A percentile compares a stretch with the other conserved stretches of the same genome.
Evolutionary conservation across 35 echinoderm and acorn worm species (phyloP).

Genomic region (Apostichopus parvimensis): DNA sequence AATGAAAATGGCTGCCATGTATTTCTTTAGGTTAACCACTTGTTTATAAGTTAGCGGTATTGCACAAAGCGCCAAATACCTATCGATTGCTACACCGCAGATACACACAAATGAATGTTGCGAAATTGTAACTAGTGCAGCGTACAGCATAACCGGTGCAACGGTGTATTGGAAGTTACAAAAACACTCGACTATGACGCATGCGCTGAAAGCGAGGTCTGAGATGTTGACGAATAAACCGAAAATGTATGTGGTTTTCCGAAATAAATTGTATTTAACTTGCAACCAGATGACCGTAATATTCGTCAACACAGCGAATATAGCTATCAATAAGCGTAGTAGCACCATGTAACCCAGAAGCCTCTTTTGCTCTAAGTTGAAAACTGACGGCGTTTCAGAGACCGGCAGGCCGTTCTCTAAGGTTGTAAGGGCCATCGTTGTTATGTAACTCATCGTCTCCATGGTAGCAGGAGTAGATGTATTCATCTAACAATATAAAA

Average conservation of each 20-base stretch:
- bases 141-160: too few species aligned
- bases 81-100: neutral
- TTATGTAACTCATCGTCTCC: neutral
- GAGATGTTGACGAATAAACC: neutral
- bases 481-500: neutral
- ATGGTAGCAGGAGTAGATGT: neutral
- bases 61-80: neutral
- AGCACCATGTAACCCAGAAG: neutral
- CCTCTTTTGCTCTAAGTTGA: neutral
- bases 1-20: neutral
- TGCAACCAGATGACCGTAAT: neutral
- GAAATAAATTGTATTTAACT: neutral
- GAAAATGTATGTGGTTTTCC: neutral
- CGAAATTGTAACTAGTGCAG: neutral
- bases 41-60: constrained; percentile 21
- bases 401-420: neutral
- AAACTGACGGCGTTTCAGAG: neutral
- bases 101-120: neutral
- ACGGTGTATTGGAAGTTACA: neutral
- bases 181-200: neutral
- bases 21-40: neutral
- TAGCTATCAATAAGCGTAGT: neutral
- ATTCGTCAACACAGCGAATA: neutral
- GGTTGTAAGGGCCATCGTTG: neutral
- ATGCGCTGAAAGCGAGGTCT: neutral